A percentile compares a stretch with the other conserved stretches of the same genome.
Conservation (phyloP, 2,797 vertebrate genomes). For the Natrix natrix region DNA sequence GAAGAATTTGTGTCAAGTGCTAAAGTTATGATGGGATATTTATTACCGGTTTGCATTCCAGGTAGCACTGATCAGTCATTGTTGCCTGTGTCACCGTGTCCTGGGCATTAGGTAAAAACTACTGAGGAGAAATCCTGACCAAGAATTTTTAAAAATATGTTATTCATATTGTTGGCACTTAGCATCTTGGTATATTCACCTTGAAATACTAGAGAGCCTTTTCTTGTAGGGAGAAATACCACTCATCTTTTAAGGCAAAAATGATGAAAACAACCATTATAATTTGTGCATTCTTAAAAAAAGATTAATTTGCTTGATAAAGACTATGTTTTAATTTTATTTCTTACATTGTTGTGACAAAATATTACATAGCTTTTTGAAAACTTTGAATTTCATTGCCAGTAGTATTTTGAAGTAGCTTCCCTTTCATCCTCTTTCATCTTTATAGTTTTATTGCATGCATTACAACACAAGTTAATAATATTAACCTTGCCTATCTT, state of each 20-base stretch:
- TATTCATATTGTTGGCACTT: conserved; percentile 40
- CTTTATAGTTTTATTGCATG: conserved; percentile 8
- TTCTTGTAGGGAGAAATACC: conserved; percentile 24
- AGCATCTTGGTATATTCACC: conserved; percentile 21
- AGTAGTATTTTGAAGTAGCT: conserved; percentile 31
- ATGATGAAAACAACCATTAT: conserved; percentile 18
- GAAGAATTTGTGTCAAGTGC: conserved; percentile 31
- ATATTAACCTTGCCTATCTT: background rate
- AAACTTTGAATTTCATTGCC: conserved; percentile 57
- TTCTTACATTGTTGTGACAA: conserved; percentile 27
- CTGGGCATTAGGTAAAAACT: conserved; percentile 26
- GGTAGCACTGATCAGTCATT: conserved; percentile 38
- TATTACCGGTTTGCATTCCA: conserved; percentile 56
- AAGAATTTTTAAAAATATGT: background rate
- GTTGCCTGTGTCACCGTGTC: conserved; percentile 35
- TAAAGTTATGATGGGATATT: conserved; percentile 64
- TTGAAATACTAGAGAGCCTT: conserved; percentile 18
- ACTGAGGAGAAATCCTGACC: conserved; percentile 24
- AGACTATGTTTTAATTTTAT: conserved; percentile 49
- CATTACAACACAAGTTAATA: conserved; percentile 15
- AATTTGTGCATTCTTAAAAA: background rate
- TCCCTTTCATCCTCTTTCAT: conserved; percentile 36
- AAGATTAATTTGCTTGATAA: conserved; percentile 3
- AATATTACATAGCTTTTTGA: conserved; percentile 31
- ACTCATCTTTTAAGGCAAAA: conserved; percentile 7